Evolutionary conservation across 2,888 invertebrate genomes (phyloP).

Genomic region (Volucella bombylans): DNA sequence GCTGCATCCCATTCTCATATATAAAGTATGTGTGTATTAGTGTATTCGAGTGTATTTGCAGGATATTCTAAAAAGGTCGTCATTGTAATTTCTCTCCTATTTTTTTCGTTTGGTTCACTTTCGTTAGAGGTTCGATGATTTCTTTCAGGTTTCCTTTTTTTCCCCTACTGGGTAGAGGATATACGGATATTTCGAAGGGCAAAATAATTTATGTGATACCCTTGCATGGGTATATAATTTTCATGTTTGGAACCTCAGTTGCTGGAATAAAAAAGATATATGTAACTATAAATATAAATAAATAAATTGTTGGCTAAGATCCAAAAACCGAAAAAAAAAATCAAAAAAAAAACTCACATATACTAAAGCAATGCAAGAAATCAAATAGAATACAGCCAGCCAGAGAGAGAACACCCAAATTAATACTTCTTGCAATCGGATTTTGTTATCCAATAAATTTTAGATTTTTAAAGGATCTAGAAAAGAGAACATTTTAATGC

Average conservation of each 20-base stretch:
- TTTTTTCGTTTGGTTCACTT: constrained; percentile 35
- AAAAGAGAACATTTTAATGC: constrained; percentile 59
- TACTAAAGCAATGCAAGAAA: constrained; percentile 34
- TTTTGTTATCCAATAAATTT: constrained; percentile 73
- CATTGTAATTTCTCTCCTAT: constrained; percentile 46
- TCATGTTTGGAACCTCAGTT: constrained; percentile 65
- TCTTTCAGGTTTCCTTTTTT: constrained; percentile 37
- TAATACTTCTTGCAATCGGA: constrained; percentile 70
- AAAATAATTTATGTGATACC: constrained; percentile 73
- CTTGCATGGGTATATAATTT: constrained; percentile 69
- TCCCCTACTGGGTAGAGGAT: constrained; percentile 35
- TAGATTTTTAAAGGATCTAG: constrained; percentile 71
- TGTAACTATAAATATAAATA: constrained; percentile 21
- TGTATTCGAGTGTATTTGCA: constrained; percentile 51
- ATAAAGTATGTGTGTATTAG: neutral
- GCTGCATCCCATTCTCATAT: constrained; percentile 2
- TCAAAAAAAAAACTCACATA: constrained; percentile 4
- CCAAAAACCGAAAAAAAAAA: constrained; percentile 31
- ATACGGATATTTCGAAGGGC: constrained; percentile 45
- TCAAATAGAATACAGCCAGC: constrained; percentile 41
- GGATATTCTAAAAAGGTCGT: constrained; percentile 51
- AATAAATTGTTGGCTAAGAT: constrained; percentile 30
- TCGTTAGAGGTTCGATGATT: constrained; percentile 64
- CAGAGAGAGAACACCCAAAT: constrained; percentile 53
- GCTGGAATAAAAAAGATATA: constrained; percentile 38